phyloP scores from a whole-genome alignment of 2,888 invertebrate genomes.

The Ormyrus pomaceus region DNA sequence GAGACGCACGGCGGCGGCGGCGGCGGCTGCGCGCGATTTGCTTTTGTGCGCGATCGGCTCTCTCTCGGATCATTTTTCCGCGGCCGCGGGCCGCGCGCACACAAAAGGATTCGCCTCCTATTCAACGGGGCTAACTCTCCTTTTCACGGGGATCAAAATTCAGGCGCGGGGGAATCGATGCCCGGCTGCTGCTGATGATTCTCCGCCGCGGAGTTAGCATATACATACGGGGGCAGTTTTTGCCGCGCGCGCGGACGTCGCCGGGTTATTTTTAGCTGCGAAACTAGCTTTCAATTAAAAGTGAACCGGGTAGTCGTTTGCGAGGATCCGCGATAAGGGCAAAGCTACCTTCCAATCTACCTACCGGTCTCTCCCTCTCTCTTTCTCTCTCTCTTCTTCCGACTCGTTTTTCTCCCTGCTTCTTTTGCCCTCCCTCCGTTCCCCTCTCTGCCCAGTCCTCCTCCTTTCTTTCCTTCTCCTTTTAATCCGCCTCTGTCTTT shows the following conservation, averaged over 20 bases:
- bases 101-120: conserved; percentile 34
- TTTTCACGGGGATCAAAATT: background rate
- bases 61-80: conserved; percentile 27
- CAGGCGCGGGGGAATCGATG: background rate
- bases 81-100: background rate
- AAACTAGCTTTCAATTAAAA: conserved; percentile 58
- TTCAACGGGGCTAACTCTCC: background rate
- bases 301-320: conserved; percentile 50
- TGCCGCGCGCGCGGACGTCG: background rate
- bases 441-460: background rate
- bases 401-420: conserved; percentile 37
- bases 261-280: conserved; percentile 52
- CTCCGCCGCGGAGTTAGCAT: background rate
- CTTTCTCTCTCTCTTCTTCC: conserved; percentile 25
- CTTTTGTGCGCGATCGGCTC: background rate
- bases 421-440: conserved; percentile 16
- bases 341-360: conserved; percentile 52
- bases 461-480: conserved; percentile 52
- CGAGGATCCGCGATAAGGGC: conserved; percentile 51
- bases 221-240: background rate
- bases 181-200: background rate
- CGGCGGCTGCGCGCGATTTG: too few species aligned
- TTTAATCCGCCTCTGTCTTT: background rate
- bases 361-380: conserved; percentile 52
- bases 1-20: background rate